phyloP scores from a whole-genome alignment of 2,113 vertebrate species.

The Pica pica region DNA sequence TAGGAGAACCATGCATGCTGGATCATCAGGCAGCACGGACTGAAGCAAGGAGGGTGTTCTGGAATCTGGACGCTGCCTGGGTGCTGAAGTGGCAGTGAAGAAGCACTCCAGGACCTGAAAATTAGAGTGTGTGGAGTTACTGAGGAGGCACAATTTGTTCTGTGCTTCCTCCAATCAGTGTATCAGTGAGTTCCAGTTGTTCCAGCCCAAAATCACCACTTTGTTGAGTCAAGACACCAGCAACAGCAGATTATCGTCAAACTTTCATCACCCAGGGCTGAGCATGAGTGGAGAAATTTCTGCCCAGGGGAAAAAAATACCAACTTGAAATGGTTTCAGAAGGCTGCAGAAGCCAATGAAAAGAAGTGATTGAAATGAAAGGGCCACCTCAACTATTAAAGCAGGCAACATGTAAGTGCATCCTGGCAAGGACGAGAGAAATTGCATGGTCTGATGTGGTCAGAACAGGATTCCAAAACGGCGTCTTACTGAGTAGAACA shows the following conservation, averaged over 20 bases:
- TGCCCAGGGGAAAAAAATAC: background rate
- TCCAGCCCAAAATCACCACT: conserved; percentile 30
- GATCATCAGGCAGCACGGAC: background rate
- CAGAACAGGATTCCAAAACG: background rate
- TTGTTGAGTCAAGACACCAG: background rate
- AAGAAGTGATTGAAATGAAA: conserved; percentile 25
- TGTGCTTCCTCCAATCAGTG: background rate
- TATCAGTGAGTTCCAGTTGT: background rate
- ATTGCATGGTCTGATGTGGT: background rate
- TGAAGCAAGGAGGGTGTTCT: background rate
- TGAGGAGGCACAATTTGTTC: background rate
- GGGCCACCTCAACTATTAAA: background rate
- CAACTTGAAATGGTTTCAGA: background rate
- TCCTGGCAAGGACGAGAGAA: background rate
- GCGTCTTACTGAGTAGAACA: background rate
- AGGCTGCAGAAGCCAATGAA: conserved; percentile 1
- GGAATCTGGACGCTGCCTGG: background rate
- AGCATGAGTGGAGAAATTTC: background rate
- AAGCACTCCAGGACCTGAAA: background rate
- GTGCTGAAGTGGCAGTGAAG: background rate
- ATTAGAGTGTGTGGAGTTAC: background rate
- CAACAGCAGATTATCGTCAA: background rate
- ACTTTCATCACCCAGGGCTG: background rate
- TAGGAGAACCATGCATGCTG: background rate
- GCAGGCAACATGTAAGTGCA: background rate